phyloP scores from a whole-genome alignment of 2,113 vertebrate genomes.

The Catharus minimus region DNA sequence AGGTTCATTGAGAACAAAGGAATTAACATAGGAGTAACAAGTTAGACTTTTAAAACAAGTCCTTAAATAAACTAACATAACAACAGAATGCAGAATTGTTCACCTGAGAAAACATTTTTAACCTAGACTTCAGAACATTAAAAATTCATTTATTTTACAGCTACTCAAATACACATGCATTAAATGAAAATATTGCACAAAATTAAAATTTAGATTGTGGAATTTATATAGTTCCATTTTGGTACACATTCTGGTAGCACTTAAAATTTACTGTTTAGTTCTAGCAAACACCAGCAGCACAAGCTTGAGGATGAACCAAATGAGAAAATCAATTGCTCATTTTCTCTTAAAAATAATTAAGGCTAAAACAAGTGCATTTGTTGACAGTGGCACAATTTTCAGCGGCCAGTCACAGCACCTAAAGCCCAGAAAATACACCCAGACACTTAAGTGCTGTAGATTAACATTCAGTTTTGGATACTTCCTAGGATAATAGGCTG shows the following conservation, averaged over 20 bases:
- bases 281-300: constrained; percentile 70
- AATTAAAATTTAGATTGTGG: constrained; percentile 82
- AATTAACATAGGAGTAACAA: constrained; percentile 76
- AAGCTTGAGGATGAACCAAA: constrained; percentile 73
- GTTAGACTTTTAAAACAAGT: constrained; percentile 99
- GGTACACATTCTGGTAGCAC: constrained; percentile 73
- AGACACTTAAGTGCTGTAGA: constrained; percentile 53
- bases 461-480: constrained; percentile 70
- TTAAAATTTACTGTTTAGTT: constrained; percentile 70
- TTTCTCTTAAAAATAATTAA: constrained; percentile 76
- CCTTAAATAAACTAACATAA: constrained; percentile 85
- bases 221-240: constrained; percentile 69
- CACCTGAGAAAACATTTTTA: constrained; percentile 75
- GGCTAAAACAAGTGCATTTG: constrained; percentile 81
- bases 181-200: constrained; percentile 96
- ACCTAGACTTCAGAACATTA: constrained; percentile 83
- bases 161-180: constrained; percentile 91
- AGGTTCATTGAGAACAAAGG: constrained; percentile 69
- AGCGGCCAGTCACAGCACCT: constrained; percentile 67
- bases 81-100: constrained; percentile 87
- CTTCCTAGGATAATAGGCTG: constrained; percentile 40
- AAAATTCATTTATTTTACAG: constrained; percentile 83
- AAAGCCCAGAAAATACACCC: constrained; percentile 58
- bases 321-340: constrained; percentile 61
- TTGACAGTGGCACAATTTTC: constrained; percentile 79